Conservation (phyloP, 2,888 invertebrate species). For the Lasioglossum leucozonium region DNA sequence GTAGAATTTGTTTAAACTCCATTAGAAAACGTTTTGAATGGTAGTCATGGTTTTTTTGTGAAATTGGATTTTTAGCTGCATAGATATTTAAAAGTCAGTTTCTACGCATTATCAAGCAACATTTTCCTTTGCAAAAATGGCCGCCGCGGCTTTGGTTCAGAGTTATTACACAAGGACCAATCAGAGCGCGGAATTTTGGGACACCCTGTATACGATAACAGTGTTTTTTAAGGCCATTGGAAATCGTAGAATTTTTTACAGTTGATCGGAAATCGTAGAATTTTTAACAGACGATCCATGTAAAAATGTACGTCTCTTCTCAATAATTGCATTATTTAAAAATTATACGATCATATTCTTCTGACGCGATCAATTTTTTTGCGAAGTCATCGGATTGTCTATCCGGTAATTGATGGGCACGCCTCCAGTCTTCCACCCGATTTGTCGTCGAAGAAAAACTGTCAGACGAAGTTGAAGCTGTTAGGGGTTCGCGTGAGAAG, state of each 20-base stretch:
- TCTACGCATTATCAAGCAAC: no score
- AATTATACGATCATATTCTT: not conserved
- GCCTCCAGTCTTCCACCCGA: not conserved
- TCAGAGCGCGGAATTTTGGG: no score
- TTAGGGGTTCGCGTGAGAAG: not conserved
- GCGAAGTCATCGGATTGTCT: not conserved
- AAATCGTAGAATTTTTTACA: no score
- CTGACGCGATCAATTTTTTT: not conserved
- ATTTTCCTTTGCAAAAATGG: no score
- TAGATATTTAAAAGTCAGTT: no score
- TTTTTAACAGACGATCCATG: no score
- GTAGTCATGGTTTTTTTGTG: not conserved
- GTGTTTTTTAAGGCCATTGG: no score
- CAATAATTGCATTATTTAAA: not conserved
- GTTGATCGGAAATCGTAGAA: no score
- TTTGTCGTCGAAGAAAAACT: not conserved
- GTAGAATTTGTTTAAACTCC: not conserved
- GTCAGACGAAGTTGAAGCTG: not conserved
- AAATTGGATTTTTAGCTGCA: not conserved
- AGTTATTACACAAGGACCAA: no score
- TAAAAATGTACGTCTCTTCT: no score
- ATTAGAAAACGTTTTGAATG: not conserved
- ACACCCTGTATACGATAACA: no score
- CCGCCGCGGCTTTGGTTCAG: no score
- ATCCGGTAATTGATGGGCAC: not conserved